Evolutionary conservation across 2,888 invertebrate genomes (phyloP), one percentile per base, ranked within the genome.

Genomic region (Protophormia terraenovae): DNA sequence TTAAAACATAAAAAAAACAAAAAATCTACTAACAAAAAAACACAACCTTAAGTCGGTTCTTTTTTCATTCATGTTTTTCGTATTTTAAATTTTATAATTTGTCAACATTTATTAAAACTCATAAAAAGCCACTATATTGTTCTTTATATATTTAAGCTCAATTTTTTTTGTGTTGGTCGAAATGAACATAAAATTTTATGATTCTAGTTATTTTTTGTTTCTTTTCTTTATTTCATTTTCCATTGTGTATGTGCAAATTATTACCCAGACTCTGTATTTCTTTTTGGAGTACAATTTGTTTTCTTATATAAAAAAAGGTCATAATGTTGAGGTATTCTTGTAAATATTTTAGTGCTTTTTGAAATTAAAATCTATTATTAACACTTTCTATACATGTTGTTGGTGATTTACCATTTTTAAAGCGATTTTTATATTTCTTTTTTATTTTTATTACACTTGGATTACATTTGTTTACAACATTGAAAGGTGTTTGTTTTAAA

Each of bases 41-140:
- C 24, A n/a, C 12, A 24, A 29, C 38, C n/a, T 41, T 16, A 41
- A 58, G 67, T 22, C 64, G 55, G 53, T 27, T 55, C 22, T 45
- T 77, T 38, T 66, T 72, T 72, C 50, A 79, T 72, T 79, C 62
- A 72, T 73, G 72, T 72, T 66, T 75, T 58, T 35, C 45, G 16
- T 35, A 45, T 60, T 35, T n/a, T 10, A 50, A 77, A 77, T 35
- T 72, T 50, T 66, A 83, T 67, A 83, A 83, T 78, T 73, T 83
- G 83, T 83, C 83, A 83, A 72, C 78, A 50, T 83, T 78, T 78
- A 78, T 73, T 53, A 78, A 72, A 66, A 60, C 14, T 66, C 72
- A 62, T 73, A 73, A 62, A 55, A 64, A 73, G n/a, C n/a, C 12
- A 64, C 22, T n/a, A 62, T 64, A 72, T 58, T 47, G 38, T 60